phyloP scores from a whole-genome alignment of 2,888 invertebrate genomes.

The Diarsia mendica region DNA sequence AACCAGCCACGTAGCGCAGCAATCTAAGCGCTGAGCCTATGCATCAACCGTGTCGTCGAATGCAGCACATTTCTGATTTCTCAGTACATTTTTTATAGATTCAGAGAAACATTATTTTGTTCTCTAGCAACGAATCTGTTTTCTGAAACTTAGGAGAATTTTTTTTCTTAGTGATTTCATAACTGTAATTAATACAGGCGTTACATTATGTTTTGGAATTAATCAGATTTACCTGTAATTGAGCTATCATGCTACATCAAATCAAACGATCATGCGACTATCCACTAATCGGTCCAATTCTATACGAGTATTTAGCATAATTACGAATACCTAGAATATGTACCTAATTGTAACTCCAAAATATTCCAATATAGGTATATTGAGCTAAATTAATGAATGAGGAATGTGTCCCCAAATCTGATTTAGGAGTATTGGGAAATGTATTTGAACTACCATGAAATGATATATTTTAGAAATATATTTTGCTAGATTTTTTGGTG shows the following conservation, averaged over 20 bases:
- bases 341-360: neutral
- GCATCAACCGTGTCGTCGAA: no score
- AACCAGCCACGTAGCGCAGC: no score
- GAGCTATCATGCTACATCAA: neutral
- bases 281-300: neutral
- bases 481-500: neutral
- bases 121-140: no score
- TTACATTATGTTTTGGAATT: neutral
- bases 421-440: slow-evolving; percentile 4
- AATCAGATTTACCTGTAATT: neutral
- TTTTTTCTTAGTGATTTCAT: no score
- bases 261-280: neutral
- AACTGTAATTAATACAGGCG: no score
- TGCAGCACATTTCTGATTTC: no score
- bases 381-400: neutral
- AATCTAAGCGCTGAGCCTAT: no score
- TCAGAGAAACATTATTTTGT: no score
- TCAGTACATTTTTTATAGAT: no score
- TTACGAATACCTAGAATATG: neutral
- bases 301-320: neutral
- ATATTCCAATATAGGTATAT: neutral
- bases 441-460: neutral
- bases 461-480: neutral
- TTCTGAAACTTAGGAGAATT: no score
- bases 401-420: neutral